Conservation (phyloP, 2,888 invertebrate species). For the Apodemia duryi region DNA sequence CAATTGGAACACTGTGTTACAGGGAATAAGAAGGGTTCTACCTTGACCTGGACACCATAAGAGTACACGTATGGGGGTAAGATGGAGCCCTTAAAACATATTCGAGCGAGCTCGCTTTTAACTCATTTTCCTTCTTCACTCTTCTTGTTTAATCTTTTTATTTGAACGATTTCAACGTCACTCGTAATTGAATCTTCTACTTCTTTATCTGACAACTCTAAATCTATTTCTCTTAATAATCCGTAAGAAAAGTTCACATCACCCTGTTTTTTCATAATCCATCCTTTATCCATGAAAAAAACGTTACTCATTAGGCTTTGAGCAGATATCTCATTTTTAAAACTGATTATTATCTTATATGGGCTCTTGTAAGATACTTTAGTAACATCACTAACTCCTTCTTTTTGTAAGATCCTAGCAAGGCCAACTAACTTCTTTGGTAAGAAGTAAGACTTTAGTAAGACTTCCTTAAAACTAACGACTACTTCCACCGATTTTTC, state of each 20-base stretch:
- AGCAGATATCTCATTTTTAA: not conserved
- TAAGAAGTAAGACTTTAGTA: not conserved
- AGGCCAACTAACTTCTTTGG: no score
- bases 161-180: not conserved
- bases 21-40: slow-evolving; percentile 6
- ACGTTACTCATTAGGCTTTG: not conserved
- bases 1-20: slow-evolving; percentile 6
- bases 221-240: not conserved
- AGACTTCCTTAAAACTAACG: not conserved
- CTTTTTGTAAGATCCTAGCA: not conserved
- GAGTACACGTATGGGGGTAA: slow-evolving; percentile 3
- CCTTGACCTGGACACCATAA: not conserved
- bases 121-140: not conserved
- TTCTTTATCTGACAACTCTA: not conserved
- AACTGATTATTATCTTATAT: not conserved
- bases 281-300: not conserved
- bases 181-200: not conserved
- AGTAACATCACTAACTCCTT: not conserved
- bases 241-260: not conserved
- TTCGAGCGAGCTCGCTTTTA: not conserved
- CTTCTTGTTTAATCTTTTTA: slow-evolving; percentile 7
- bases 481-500: not conserved
- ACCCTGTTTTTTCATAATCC: not conserved
- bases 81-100: not conserved
- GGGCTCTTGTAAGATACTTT: not conserved